These are phyloP conservation scores for Forbesichthys agassizii DNA, from an alignment of 2,113 vertebrate species.

Conservation along the genomic window DNA sequence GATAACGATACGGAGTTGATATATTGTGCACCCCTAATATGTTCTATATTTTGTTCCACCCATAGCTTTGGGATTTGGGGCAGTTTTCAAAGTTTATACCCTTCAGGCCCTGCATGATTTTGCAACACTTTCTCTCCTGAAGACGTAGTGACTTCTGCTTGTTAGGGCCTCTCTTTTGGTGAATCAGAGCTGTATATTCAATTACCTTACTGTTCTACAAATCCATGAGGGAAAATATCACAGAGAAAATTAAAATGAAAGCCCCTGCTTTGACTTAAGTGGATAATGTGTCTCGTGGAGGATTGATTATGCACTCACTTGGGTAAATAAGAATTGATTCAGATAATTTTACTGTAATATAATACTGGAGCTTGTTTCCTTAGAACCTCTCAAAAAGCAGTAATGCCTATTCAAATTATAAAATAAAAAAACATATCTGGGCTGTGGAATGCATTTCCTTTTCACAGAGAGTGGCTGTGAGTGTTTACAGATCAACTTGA, in stretches of 20 bases:
- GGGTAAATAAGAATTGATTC: too few species aligned
- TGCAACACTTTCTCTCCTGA: conserved; percentile 26
- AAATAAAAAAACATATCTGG: too few species aligned
- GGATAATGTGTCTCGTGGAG: not conserved
- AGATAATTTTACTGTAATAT: too few species aligned
- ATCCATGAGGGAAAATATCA: conserved; percentile 20
- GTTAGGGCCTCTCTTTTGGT: conserved; percentile 21
- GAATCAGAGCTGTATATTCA: conserved; percentile 29
- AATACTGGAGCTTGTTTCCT: too few species aligned
- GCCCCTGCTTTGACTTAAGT: not conserved
- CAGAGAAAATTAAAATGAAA: conserved; percentile 5
- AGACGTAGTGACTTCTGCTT: conserved; percentile 18
- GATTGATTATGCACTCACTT: too few species aligned
- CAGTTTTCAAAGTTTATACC: not conserved
- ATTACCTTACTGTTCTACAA: conserved; percentile 14
- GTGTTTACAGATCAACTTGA: not conserved
- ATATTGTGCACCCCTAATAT: too few species aligned
- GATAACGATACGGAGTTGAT: too few species aligned
- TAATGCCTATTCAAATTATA: too few species aligned
- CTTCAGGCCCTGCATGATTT: not conserved
- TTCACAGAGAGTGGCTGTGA: not conserved
- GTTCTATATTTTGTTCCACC: too few species aligned
- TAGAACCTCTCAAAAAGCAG: too few species aligned
- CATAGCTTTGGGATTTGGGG: too few species aligned
- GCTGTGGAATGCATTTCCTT: too few species aligned